Conservation (phyloP, 2,113 vertebrate genomes). For the Gadus chalcogrammus region DNA sequence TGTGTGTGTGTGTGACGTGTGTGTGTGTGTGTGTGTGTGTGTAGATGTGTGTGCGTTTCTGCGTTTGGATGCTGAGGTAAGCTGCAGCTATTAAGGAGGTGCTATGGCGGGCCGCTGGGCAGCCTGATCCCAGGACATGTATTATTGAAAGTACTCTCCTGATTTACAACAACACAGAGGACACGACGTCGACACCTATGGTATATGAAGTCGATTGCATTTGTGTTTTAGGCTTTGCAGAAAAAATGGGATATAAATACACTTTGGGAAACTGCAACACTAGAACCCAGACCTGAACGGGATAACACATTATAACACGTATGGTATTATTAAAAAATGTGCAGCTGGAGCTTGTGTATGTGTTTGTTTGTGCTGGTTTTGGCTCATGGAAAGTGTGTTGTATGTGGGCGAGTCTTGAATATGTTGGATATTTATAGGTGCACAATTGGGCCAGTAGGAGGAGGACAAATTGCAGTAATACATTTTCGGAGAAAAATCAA, state of each 20-base stretch:
- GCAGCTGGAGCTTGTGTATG: neutral
- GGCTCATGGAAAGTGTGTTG: too few relatives aligned
- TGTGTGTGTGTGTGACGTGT: too few relatives aligned
- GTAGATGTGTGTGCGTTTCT: neutral
- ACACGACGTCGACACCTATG: neutral
- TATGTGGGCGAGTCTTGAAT: neutral
- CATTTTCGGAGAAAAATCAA: too few relatives aligned
- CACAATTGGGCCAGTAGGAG: neutral
- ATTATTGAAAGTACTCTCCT: constrained; percentile 27
- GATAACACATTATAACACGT: neutral
- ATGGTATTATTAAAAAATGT: too few relatives aligned
- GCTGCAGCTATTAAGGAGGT: constrained; percentile 14
- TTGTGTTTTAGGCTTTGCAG: neutral
- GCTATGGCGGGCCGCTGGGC: neutral
- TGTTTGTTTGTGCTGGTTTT: too few relatives aligned
- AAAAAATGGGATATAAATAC: neutral
- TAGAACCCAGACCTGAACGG: neutral
- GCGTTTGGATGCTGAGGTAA: constrained; percentile 23
- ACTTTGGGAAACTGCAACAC: neutral
- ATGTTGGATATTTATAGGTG: neutral
- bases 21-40: too few relatives aligned
- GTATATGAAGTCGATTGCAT: neutral
- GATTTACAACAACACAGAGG: constrained; percentile 1
- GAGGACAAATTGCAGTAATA: neutral
- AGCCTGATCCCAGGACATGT: constrained; percentile 16